Evolutionary conservation across 2,888 invertebrate genomes (phyloP).

Genomic region (Chymomyza caudatula): DNA sequence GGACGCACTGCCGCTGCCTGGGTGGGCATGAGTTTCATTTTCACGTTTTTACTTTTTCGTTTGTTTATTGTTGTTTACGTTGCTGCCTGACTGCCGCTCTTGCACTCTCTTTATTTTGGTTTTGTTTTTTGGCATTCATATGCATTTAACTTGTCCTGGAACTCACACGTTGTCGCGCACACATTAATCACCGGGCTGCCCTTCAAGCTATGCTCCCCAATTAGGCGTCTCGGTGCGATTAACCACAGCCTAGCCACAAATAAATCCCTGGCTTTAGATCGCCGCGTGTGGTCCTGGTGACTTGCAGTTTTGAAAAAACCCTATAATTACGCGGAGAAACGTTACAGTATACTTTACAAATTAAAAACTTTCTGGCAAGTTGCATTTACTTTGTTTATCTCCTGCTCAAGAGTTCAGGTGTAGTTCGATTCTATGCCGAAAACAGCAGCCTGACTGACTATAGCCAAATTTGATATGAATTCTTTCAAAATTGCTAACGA

Average conservation of each 20-base stretch:
- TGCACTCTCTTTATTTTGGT: not conserved
- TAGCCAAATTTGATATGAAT: too few relatives aligned
- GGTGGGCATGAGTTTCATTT: constrained; percentile 66
- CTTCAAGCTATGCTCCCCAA: not conserved
- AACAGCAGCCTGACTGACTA: too few relatives aligned
- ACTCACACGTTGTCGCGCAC: constrained; percentile 69
- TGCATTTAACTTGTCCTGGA: constrained; percentile 50
- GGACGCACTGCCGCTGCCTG: constrained; percentile 38
- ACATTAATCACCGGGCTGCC: constrained; percentile 60
- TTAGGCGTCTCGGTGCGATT: constrained; percentile 28
- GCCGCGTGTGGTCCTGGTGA: constrained; percentile 45
- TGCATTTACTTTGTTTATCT: not conserved
- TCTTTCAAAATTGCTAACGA: too few relatives aligned
- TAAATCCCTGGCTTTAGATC: not conserved
- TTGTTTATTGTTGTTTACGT: constrained; percentile 34
- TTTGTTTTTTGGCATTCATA: not conserved
- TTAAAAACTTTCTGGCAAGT: not conserved
- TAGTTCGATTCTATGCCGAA: too few relatives aligned
- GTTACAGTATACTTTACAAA: not conserved
- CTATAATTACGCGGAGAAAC: constrained; percentile 10
- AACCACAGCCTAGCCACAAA: constrained; percentile 36
- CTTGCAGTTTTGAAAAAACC: not conserved
- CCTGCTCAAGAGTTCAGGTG: too few relatives aligned
- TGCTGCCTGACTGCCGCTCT: too few relatives aligned
- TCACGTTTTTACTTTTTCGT: constrained; percentile 66